Evolutionary conservation across 2,888 invertebrate species (phyloP).

Genomic region (Oscheius sp.): DNA sequence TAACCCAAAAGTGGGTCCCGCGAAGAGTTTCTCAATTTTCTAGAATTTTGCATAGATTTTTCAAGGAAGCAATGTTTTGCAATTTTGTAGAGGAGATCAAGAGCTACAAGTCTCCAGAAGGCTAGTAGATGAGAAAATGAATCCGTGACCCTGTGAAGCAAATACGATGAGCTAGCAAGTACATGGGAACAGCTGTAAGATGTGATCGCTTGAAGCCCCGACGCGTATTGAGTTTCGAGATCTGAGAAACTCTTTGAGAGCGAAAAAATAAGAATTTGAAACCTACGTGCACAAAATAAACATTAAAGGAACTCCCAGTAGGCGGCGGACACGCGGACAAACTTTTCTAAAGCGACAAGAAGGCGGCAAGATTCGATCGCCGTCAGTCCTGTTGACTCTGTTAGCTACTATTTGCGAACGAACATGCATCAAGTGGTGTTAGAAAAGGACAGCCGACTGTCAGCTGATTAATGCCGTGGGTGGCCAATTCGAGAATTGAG

Average conservation of each 20-base stretch:
- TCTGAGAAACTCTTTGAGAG: neutral
- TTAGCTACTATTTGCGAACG: slow-evolving; percentile 16
- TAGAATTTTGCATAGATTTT: too few relatives aligned
- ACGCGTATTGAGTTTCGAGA: neutral
- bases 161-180: too few relatives aligned
- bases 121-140: too few relatives aligned
- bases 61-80: too few relatives aligned
- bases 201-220: neutral
- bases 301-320: neutral
- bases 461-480: slow-evolving; percentile 19
- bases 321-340: neutral
- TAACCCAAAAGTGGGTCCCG: too few relatives aligned
- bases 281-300: slow-evolving; percentile 7
- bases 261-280: neutral
- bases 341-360: slow-evolving; percentile 24
- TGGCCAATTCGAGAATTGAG: too few relatives aligned
- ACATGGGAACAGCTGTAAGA: too few relatives aligned
- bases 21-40: too few relatives aligned
- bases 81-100: too few relatives aligned
- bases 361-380: neutral
- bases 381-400: slow-evolving; percentile 15
- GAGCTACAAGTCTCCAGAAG: too few relatives aligned
- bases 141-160: too few relatives aligned
- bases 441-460: slow-evolving; percentile 4
- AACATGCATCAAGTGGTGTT: slow-evolving; percentile 18